A percentile compares a stretch with the other conserved stretches of the same genome.
These are phyloP conservation scores for Mixornis gularis DNA, from an alignment of 2,113 vertebrate genomes.

Conservation along the genomic window DNA sequence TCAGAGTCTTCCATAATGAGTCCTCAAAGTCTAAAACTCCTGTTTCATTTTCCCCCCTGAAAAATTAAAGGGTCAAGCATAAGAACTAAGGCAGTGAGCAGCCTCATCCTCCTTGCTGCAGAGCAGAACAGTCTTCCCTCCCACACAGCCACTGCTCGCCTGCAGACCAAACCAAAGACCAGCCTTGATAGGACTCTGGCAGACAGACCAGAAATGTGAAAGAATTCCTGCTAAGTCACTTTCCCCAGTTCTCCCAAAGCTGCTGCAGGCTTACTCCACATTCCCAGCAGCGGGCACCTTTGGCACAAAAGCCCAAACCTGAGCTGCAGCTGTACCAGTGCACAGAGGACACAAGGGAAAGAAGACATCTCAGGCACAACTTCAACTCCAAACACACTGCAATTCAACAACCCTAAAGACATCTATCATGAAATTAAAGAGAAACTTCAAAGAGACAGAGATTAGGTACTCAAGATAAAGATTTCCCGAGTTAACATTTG, in stretches of 20 bases:
- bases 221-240: neutral
- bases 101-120: neutral
- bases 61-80: neutral
- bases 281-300: neutral
- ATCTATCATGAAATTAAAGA: neutral
- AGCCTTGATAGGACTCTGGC: neutral
- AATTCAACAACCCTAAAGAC: neutral
- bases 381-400: neutral
- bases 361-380: neutral
- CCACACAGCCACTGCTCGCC: neutral
- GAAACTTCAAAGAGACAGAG: neutral
- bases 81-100: neutral
- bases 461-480: neutral
- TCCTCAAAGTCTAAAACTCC: neutral
- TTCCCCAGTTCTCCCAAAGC: neutral
- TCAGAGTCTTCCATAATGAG: slow-evolving; percentile 78
- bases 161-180: neutral
- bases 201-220: neutral
- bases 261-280: neutral
- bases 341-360: neutral
- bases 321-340: neutral
- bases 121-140: neutral
- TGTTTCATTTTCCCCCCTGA: neutral
- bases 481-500: neutral
- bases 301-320: neutral